Base-by-base conservation (phyloP, 2,888 invertebrate species). In the Eubasilissa splendida region DNA sequence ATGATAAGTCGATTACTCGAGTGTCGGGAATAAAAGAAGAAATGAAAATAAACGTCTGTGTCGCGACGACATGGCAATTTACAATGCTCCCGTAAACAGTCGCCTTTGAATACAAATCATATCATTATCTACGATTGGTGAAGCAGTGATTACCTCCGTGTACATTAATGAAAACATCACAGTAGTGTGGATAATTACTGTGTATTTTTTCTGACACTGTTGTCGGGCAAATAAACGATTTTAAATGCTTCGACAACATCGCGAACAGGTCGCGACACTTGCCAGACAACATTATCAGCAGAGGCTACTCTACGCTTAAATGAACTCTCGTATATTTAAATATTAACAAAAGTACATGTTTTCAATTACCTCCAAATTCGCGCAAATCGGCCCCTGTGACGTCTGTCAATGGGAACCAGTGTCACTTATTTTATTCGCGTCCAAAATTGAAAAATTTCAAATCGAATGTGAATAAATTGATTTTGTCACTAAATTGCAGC, bases 81-180 rank as follows among this genome's bases (percentile, higher is more conserved):
- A 42, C 42, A 42, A 4, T 42, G 42, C 42, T 42, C 4, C 42
- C 4, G 3, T 42, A 42, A 42, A 42, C 42, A 42, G 42, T 5
- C 42, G 42, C 42, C 42, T 42, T 42, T 42, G 42, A 42, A 42
- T 42, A 42, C 7, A 42, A 7, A 42, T 42, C 7, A 42, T 42
- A 68, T 66, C 50, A 68, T 68, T 68, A 68, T 68, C n/a, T n/a
- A 10, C 68, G n/a, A 68, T 68, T 68, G n/a, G 63, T 63, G n/a
- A 33, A 63, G 42, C 63, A n/a, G 63, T 63, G 63, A 68, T 68
- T 68, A 50, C 52, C n/a, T 66, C 66, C n/a, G 50, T 66, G 66
- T 66, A 42, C 11, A 50, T 42, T 42, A 66, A n/a, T 9, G 68
- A 68, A 52, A 68, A 68, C 50, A 68, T 68, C 42, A 4, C 63